These are phyloP conservation scores for Drosophila stalkeri DNA, from an alignment of 2,888 invertebrate genomes.

Conservation along the genomic window DNA sequence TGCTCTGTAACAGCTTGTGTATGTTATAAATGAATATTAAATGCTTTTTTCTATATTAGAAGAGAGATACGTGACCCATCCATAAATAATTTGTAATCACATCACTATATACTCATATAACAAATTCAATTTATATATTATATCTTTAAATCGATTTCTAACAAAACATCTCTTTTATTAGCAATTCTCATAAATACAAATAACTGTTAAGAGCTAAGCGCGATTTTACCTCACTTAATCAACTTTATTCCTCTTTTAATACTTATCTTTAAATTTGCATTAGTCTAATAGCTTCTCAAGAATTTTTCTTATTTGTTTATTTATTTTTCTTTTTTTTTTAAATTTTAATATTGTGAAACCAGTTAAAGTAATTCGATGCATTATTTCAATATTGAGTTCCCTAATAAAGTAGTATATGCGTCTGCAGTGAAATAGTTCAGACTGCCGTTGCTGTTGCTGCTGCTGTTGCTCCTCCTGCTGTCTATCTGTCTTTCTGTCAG, in stretches of 20 bases:
- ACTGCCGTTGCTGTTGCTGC: slow-evolving; percentile 14
- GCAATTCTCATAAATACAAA: neutral
- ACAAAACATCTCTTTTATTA: neutral
- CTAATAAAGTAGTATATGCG: neutral
- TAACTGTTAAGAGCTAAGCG: neutral
- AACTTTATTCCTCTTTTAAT: neutral
- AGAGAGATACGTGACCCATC: neutral
- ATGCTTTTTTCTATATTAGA: too few relatives aligned
- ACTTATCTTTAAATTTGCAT: too few relatives aligned
- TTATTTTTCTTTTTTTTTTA: neutral
- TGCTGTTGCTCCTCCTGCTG: slow-evolving; percentile 5
- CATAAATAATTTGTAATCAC: neutral
- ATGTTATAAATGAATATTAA: too few relatives aligned
- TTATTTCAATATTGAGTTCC: slow-evolving; percentile 1
- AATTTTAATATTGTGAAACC: neutral
- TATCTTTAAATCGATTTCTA: neutral
- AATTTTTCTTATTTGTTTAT: too few relatives aligned
- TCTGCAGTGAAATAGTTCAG: slow-evolving; percentile 41
- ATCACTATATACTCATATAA: neutral
- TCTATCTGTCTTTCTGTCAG: slow-evolving; percentile 42
- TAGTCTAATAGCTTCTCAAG: neutral
- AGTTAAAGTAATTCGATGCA: slow-evolving; percentile 10
- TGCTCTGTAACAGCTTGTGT: too few relatives aligned
- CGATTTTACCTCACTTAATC: neutral
- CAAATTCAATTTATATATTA: neutral